Conservation (phyloP, 1,140 invertebrate species). For the Plectrocnemia conspersa region DNA sequence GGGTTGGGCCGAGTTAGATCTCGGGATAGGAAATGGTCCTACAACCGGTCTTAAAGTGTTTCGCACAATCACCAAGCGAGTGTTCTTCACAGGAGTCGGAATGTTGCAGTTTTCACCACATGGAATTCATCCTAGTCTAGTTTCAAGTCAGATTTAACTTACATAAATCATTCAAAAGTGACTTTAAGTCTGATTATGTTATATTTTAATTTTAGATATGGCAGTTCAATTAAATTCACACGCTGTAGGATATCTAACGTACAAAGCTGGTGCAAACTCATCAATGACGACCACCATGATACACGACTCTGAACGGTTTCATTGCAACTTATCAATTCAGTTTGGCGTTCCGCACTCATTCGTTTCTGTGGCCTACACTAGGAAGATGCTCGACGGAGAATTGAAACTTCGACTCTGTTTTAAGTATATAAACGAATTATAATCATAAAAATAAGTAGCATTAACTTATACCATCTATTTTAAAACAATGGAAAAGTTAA, state of each 20-base stretch:
- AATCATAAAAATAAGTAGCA: too few relatives aligned
- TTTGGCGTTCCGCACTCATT: constrained; percentile 79
- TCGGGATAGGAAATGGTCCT: constrained; percentile 75
- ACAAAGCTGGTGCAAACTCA: constrained; percentile 67
- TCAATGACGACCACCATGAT: constrained; percentile 76
- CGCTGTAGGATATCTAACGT: constrained; percentile 82
- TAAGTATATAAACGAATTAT: constrained; percentile 76
- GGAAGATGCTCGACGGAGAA: constrained; percentile 72
- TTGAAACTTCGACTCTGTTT: constrained; percentile 68
- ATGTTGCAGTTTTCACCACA: constrained; percentile 66
- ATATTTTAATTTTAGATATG: constrained; percentile 58
- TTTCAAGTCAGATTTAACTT: constrained; percentile 58
- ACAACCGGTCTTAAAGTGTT: constrained; percentile 69
- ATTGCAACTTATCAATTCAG: constrained; percentile 64
- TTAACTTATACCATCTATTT: too few relatives aligned
- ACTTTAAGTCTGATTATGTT: constrained; percentile 10
- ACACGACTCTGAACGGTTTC: constrained; percentile 63
- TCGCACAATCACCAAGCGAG: constrained; percentile 61
- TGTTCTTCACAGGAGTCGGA: constrained; percentile 68
- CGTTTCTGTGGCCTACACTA: constrained; percentile 67
- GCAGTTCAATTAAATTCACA: constrained; percentile 80
- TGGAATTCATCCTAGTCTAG: constrained; percentile 66
- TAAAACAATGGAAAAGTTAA: too few relatives aligned
- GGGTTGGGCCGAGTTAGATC: constrained; percentile 78
- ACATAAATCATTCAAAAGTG: background rate